phyloP scores from a whole-genome alignment of 2,113 vertebrate species.

The Channa maculata region DNA sequence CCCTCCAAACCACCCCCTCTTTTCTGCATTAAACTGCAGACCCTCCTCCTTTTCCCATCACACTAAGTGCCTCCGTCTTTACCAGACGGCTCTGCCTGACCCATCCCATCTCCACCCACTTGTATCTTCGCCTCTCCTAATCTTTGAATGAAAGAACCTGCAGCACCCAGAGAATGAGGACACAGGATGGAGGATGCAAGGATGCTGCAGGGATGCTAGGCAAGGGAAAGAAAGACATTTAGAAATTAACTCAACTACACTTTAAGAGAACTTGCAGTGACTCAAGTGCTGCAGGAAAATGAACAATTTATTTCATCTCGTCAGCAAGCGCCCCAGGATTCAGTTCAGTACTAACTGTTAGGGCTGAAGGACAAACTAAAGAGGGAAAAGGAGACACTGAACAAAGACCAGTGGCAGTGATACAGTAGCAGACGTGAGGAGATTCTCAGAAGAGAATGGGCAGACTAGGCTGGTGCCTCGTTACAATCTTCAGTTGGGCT shows the following conservation, averaged over 20 bases:
- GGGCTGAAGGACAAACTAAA: slow-evolving; percentile 35
- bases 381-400: slow-evolving; percentile 20
- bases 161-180: slow-evolving; percentile 70
- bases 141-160: slow-evolving; percentile 63
- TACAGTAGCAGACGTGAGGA: slow-evolving; percentile 47
- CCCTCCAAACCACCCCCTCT: slow-evolving; percentile 20
- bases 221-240: slow-evolving; percentile 5
- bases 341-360: not conserved
- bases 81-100: slow-evolving; percentile 48
- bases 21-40: slow-evolving; percentile 62
- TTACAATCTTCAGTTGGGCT: slow-evolving; percentile 85
- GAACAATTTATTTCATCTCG: slow-evolving; percentile 1
- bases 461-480: slow-evolving; percentile 86
- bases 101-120: slow-evolving; percentile 64
- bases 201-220: slow-evolving; percentile 51
- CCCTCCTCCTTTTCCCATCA: slow-evolving; percentile 68
- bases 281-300: slow-evolving; percentile 5
- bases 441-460: slow-evolving; percentile 80
- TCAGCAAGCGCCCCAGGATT: slow-evolving; percentile 1
- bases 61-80: slow-evolving; percentile 70
- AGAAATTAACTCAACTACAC: not conserved
- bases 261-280: slow-evolving; percentile 3
- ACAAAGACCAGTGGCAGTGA: slow-evolving; percentile 3
- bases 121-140: slow-evolving; percentile 47
- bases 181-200: slow-evolving; percentile 16